Base-by-base conservation (phyloP, 23 tunicate genomes). In the Clavelina lepadiformis region DNA sequence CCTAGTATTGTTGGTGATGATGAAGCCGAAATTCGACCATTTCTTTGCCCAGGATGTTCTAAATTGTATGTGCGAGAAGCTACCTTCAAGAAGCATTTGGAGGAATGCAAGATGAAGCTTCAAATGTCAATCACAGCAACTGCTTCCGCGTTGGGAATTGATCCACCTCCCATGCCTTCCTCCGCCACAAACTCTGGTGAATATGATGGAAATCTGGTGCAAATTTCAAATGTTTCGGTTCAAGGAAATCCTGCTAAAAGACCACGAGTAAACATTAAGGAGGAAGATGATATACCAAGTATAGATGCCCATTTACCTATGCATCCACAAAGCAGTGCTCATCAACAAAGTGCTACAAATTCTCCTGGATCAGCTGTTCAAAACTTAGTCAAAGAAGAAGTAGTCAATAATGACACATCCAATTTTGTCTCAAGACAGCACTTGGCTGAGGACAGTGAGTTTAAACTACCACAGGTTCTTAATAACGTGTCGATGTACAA, bases 41-140 rank as follows among this genome's bases (percentile, higher is more conserved):
- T 64, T 57, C 83, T 89, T 2, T 89, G 97, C 63, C 97, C 97
- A 15, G 97, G 97, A 0, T 89, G 97, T 47, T 89, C 97, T 21
- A 89, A 89, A 56, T 78, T 89, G 23, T 89, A 89, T 65, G 97
- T 89, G 46, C 79, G 97, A 5, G 97, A 89, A 31, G 97, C 89
- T 2, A 89, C 97, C 1, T 89, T 89, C 65, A 89, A 89, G 45
- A 89, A 89, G 79, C 97, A 89, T 36, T 57, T 89, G 18, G 97
- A 89, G 75, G 97, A 89, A 58, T 82, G 89, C 68, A 82, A 82
- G 68, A 73, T 75, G 0, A 82, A 82, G 46, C 75, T 73, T 4
- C 89, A 82, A 38, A 46, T 56, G 47, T 73, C 80, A 1, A 82
- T 82, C 30, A 65, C 89, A 31, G 83, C 89, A 33, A 81, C 97